Percentiles rank a stretch among this genome's conserved stretches.
Evolutionary conservation across 2,113 vertebrate genomes (phyloP).

Genomic region (Lophochroa leadbeateri): DNA sequence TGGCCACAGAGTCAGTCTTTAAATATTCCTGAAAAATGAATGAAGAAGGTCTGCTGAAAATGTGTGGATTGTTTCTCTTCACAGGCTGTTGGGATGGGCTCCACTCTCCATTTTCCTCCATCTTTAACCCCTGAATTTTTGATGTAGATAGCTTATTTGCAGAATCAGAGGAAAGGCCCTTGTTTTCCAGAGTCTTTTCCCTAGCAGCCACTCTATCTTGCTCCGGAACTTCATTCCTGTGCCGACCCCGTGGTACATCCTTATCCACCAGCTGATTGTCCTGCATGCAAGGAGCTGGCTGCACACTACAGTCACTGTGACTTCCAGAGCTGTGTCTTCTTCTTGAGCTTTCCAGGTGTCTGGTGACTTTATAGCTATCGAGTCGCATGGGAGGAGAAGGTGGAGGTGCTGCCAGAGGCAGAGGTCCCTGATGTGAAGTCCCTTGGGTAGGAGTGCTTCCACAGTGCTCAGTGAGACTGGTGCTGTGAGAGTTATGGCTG

Average conservation of each 20-base stretch:
- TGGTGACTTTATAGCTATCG: conserved; percentile 67
- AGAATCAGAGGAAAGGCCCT: conserved; percentile 3
- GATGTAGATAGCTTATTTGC: background rate
- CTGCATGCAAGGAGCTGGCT: background rate
- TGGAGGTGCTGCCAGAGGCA: background rate
- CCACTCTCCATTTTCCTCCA: background rate
- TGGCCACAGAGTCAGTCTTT: background rate
- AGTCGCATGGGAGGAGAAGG: conserved; percentile 67
- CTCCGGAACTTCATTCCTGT: conserved; percentile 25
- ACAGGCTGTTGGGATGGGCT: conserved; percentile 2
- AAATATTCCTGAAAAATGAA: conserved; percentile 70
- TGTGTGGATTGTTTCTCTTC: conserved; percentile 47
- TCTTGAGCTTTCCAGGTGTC: conserved; percentile 64
- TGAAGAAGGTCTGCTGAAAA: conserved; percentile 60
- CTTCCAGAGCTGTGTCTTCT: background rate
- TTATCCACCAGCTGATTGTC: conserved; percentile 28
- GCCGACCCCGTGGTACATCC: conserved; percentile 17
- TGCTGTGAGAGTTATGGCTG: background rate
- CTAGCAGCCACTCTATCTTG: conserved; percentile 9
- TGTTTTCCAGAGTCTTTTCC: conserved; percentile 71
- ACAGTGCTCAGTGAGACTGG: fast-evolving
- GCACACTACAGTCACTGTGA: background rate
- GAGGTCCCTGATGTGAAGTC: background rate
- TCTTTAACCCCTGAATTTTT: background rate
- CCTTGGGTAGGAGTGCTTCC: background rate